phyloP scores from a whole-genome alignment of 2,797 vertebrate genomes.

The Myotis planiceps region DNA sequence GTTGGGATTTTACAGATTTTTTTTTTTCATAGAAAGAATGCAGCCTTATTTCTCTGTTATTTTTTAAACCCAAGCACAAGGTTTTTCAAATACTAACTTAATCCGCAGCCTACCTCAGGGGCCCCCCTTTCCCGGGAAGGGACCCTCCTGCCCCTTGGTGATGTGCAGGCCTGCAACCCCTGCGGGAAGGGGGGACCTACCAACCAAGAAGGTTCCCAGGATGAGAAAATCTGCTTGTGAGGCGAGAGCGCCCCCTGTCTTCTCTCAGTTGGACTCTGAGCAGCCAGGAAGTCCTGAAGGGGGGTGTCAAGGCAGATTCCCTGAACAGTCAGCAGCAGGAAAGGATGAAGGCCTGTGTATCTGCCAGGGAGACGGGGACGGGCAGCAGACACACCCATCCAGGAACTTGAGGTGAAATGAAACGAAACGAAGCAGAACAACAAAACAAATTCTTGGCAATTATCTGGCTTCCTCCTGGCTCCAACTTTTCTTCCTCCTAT shows the following conservation, averaged over 20 bases:
- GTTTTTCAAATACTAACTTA: accelerated
- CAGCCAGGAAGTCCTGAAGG: background rate
- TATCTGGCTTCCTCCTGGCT: background rate
- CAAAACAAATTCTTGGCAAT: background rate
- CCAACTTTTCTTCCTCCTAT: background rate
- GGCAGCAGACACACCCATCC: accelerated
- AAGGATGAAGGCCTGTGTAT: too few relatives aligned
- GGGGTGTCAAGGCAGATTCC: accelerated
- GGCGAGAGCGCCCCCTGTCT: constrained; percentile 77
- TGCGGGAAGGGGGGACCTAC: background rate
- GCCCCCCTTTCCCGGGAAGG: background rate
- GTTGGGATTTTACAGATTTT: background rate
- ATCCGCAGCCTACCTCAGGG: background rate
- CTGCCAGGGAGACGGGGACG: background rate
- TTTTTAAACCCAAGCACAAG: background rate
- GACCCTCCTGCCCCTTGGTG: background rate
- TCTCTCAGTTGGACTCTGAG: background rate
- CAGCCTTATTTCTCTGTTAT: background rate
- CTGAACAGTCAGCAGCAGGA: background rate
- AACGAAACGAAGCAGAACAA: background rate
- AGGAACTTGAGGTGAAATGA: background rate
- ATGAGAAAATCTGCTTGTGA: accelerated
- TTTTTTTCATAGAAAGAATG: background rate
- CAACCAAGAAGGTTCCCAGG: accelerated
- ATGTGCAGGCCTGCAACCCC: background rate